Conservation (phyloP, 2,113 vertebrate genomes). For the Aspidoscelis tigris region DNA sequence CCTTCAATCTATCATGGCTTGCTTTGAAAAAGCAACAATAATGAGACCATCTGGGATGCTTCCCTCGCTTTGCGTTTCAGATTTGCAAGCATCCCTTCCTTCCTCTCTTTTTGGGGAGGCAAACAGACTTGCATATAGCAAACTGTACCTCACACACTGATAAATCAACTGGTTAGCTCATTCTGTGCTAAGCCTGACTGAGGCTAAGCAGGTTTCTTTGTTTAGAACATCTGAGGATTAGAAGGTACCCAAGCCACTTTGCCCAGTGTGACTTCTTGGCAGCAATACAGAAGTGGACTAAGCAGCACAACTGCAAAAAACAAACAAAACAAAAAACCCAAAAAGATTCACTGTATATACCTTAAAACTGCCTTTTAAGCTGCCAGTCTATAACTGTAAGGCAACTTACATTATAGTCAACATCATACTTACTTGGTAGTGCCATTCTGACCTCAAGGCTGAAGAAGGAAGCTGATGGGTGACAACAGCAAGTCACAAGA, state of each 20-base stretch:
- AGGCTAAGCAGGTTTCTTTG: too few species aligned
- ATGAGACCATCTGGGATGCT: background rate
- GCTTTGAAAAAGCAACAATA: background rate
- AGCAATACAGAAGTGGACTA: too few species aligned
- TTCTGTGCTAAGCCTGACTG: too few species aligned
- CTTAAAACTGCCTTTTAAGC: too few species aligned
- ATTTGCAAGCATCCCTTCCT: conserved; percentile 43
- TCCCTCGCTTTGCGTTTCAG: background rate
- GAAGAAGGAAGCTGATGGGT: background rate
- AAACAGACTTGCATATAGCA: background rate
- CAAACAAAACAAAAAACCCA: too few species aligned
- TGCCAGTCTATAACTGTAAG: background rate
- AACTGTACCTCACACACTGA: too few species aligned
- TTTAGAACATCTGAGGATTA: too few species aligned
- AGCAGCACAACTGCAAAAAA: too few species aligned
- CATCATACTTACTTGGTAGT: background rate
- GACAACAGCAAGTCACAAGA: background rate
- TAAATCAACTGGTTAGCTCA: too few species aligned
- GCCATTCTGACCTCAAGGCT: background rate
- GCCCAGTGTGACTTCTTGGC: too few species aligned
- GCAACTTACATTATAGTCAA: background rate
- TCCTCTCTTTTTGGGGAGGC: background rate
- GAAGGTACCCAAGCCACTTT: too few species aligned
- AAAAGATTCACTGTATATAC: too few species aligned
- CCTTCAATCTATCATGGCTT: background rate